Conservation (phyloP, 2,888 invertebrate species). For the Noctua pronuba region DNA sequence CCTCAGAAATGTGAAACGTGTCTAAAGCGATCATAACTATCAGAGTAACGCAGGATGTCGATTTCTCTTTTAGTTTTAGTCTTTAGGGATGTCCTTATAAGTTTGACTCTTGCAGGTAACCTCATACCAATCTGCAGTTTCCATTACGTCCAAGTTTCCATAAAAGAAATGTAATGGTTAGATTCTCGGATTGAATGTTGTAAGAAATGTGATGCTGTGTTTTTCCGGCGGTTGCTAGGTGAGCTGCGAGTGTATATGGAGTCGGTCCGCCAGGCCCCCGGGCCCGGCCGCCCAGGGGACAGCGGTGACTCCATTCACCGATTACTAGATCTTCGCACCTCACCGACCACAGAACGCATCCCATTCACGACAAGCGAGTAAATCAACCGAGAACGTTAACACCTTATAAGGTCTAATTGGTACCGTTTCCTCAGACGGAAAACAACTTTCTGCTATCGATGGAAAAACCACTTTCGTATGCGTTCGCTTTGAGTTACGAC, state of each 20-base stretch:
- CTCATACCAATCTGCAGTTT: conserved; percentile 56
- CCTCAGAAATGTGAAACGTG: conserved; percentile 51
- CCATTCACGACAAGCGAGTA: conserved; percentile 88
- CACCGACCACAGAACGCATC: conserved; percentile 86
- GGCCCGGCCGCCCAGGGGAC: conserved; percentile 64
- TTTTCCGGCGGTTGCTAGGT: conserved; percentile 72
- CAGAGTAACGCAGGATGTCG: conserved; percentile 60
- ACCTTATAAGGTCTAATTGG: conserved; percentile 81
- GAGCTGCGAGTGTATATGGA: conserved; percentile 59
- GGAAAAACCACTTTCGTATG: conserved; percentile 88
- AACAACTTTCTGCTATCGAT: conserved; percentile 86
- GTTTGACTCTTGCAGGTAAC: conserved; percentile 51
- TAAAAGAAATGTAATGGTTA: conserved; percentile 53
- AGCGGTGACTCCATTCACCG: conserved; percentile 82
- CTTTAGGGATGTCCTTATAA: conserved; percentile 57
- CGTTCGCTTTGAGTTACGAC: conserved; percentile 83
- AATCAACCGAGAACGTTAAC: conserved; percentile 85
- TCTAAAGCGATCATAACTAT: conserved; percentile 44
- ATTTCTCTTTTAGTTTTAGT: conserved; percentile 67
- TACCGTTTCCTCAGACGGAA: conserved; percentile 84
- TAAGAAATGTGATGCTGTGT: conserved; percentile 74
- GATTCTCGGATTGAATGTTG: conserved; percentile 63
- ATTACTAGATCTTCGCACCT: conserved; percentile 88
- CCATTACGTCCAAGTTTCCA: conserved; percentile 63
- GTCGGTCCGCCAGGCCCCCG: conserved; percentile 31